Evolutionary conservation across 2,888 invertebrate genomes (phyloP).

Genomic region (Agrotis clavis): DNA sequence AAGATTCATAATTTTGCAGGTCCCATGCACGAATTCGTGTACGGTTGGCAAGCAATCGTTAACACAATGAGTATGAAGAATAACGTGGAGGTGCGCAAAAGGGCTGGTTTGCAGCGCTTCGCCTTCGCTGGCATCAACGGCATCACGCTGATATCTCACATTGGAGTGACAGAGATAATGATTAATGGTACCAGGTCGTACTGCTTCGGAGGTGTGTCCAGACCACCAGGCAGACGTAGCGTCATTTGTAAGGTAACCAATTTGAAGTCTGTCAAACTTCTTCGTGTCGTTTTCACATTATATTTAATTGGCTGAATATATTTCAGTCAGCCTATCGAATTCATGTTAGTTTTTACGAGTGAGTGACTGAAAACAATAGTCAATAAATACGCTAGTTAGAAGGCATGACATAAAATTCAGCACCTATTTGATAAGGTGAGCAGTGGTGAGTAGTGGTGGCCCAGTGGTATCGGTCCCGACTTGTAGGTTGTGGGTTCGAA

Average conservation of each 20-base stretch:
- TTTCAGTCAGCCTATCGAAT: too few species aligned
- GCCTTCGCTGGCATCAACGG: slow-evolving; percentile 89
- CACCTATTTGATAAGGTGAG: too few species aligned
- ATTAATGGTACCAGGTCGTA: slow-evolving; percentile 87
- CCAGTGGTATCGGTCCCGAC: too few species aligned
- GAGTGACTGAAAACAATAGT: not conserved
- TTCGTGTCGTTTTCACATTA: too few species aligned
- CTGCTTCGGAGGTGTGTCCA: slow-evolving; percentile 86
- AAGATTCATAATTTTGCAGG: slow-evolving; percentile 68
- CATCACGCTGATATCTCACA: slow-evolving; percentile 86
- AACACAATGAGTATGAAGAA: slow-evolving; percentile 90
- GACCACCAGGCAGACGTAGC: slow-evolving; percentile 85
- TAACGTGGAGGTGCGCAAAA: slow-evolving; percentile 87
- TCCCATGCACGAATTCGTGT: slow-evolving; percentile 89
- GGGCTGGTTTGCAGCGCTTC: slow-evolving; percentile 87
- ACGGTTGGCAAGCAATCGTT: slow-evolving; percentile 89
- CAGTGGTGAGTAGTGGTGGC: too few species aligned
- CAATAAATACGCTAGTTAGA: too few species aligned
- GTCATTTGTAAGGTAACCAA: slow-evolving; percentile 84
- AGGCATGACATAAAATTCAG: too few species aligned
- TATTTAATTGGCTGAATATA: too few species aligned
- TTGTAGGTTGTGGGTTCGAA: too few species aligned
- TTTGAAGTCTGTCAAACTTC: not conserved
- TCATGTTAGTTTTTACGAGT: too few species aligned
- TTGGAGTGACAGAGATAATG: slow-evolving; percentile 89